Evolutionary conservation across 92 coral and sea anemone species (phyloP), one percentile per base, ranked within the genome.

Genomic region (Diadumene lineata): DNA sequence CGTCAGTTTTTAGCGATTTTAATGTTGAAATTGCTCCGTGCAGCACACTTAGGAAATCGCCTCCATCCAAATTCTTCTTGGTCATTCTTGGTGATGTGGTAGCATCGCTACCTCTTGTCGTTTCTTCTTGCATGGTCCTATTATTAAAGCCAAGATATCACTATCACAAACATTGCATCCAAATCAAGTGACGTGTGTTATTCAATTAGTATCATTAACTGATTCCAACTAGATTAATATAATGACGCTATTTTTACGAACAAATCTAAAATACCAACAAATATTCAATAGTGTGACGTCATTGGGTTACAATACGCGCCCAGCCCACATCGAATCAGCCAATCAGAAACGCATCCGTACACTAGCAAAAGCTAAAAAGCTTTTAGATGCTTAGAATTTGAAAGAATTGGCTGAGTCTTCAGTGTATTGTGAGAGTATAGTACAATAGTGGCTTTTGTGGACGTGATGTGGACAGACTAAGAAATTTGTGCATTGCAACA

Each of bases 1-100:
- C 75, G n/a, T 50, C 75, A 7, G 62, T 58, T 51, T 55, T 70
- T 27, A 70, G 28, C 7, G 11, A 63, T 0, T 51, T 23, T 8
- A 70, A 30, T 22, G 75, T 70, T 2, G 48, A 23, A 25, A 70
- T 30, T 11, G 64, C 75, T 51, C 75, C 33, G 31, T 58, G 65
- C 11, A 70, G 55, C 7, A 70, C 75, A 13, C 61, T 50, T 15
- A 51, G 55, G 29, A 70, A 50, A 58, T 70, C 75, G 31, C 31
- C 30, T 7, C 26, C 48, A 50, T 70, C 18, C 13, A 3, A 9
- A 13, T 15, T 4, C 19, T 2, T 16, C 6, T 23, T 53, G 7
- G 48, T 38, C 48, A 6, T 38, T 38, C 13, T 38, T 38, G 48
- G 7, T 4, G 48, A 4, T 38, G 6, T 38, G 6, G 7, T 38